Evolutionary conservation across 2,888 invertebrate genomes (phyloP).

Genomic region (Rhamnusium bicolor): DNA sequence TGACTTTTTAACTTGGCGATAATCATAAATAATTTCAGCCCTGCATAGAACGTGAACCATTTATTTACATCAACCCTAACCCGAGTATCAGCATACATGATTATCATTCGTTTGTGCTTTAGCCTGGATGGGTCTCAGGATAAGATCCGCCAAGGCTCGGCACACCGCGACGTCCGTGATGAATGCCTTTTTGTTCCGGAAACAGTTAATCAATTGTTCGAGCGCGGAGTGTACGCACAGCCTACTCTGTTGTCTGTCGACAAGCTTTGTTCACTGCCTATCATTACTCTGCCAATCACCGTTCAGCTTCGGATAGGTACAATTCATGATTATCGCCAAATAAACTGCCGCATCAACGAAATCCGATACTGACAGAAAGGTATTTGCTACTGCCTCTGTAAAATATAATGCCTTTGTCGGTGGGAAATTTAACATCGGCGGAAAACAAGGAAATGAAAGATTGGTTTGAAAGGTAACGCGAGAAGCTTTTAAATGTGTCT

Average conservation of each 20-base stretch:
- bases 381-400: conserved; percentile 35
- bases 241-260: conserved; percentile 66
- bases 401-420: conserved; percentile 29
- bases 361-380: conserved; percentile 46
- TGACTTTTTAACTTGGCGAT: conserved; percentile 6
- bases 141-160: conserved; percentile 36
- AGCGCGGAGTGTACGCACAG: conserved; percentile 61
- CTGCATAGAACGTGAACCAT: conserved; percentile 12
- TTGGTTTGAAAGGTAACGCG: not conserved
- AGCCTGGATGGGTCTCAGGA: conserved; percentile 36
- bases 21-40: conserved; percentile 29
- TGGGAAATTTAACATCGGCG: conserved; percentile 7
- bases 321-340: conserved; percentile 51
- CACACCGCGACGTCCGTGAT: conserved; percentile 63
- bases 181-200: conserved; percentile 69
- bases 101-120: conserved; percentile 39
- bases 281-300: conserved; percentile 71
- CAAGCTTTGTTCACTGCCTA: conserved; percentile 69
- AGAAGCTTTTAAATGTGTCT: not conserved
- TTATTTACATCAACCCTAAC: conserved; percentile 32
- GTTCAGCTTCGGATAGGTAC: conserved; percentile 36
- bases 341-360: conserved; percentile 46
- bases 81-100: conserved; percentile 35
- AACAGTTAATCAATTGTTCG: conserved; percentile 71
- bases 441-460: not conserved